Evolutionary conservation across 2,113 vertebrate genomes (phyloP).

Genomic region (Hydrolagus affinis): DNA sequence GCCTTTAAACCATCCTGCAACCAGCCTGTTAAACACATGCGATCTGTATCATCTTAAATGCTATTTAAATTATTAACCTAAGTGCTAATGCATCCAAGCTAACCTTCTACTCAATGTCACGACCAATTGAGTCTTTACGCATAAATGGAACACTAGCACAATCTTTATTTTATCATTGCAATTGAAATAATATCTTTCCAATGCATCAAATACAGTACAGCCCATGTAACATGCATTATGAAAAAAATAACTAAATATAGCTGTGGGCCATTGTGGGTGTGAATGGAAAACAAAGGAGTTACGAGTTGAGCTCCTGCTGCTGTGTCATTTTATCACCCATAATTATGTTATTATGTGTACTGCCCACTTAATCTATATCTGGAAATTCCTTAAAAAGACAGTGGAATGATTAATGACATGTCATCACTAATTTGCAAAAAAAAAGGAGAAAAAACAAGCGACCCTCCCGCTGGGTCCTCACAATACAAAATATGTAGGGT

Average conservation of each 20-base stretch:
- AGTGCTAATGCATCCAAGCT: not conserved
- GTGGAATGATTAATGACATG: conserved; percentile 51
- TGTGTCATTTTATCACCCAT: conserved; percentile 53
- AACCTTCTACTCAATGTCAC: no score
- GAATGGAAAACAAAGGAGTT: conserved; percentile 61
- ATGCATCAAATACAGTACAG: conserved; percentile 39
- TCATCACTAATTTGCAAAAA: conserved; percentile 40
- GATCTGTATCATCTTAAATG: not conserved
- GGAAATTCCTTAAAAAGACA: conserved; percentile 48
- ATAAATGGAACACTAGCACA: not conserved
- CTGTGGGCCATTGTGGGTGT: conserved; percentile 53
- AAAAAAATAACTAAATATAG: conserved; percentile 70
- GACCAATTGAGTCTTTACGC: not conserved
- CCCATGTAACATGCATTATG: conserved; percentile 47
- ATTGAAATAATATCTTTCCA: conserved; percentile 35
- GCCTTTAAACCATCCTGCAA: no score
- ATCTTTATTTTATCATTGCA: conserved; percentile 45
- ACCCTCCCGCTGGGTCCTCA: not conserved
- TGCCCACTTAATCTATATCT: conserved; percentile 49
- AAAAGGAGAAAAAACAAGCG: conserved; percentile 32
- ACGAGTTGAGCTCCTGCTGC: conserved; percentile 50
- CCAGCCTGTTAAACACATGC: no score
- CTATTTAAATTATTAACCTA: not conserved
- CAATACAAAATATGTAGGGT: not conserved
- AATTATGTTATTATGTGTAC: conserved; percentile 54